These are phyloP conservation scores for Chromis chromis DNA, from an alignment of 2,797 vertebrate genomes.

Conservation along the genomic window DNA sequence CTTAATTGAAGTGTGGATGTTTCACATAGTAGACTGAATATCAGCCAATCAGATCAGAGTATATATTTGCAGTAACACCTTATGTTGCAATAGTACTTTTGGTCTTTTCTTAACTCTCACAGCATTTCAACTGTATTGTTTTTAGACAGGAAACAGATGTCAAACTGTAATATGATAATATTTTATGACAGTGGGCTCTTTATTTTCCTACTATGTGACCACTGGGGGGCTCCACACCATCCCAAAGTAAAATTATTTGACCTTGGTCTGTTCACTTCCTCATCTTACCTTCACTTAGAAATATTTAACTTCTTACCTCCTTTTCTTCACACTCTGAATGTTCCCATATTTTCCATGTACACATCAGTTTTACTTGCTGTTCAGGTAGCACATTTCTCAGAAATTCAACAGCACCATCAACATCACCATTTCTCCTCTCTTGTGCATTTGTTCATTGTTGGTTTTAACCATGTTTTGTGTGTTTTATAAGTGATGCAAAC, in stretches of 20 bases:
- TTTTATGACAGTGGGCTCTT: not conserved
- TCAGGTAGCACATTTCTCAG: not conserved
- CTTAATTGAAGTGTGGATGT: not conserved
- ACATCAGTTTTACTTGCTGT: not conserved
- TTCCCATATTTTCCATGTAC: not conserved
- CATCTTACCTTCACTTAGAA: not conserved
- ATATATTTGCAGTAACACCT: not conserved
- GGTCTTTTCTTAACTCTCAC: not conserved
- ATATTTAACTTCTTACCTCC: not conserved
- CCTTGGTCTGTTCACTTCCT: conserved; percentile 37
- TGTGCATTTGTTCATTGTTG: not conserved
- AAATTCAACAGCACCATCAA: not conserved
- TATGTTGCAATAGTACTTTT: not conserved
- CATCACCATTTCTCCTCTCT: not conserved
- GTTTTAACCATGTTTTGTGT: not conserved
- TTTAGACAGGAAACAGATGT: not conserved
- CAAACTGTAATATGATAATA: not conserved
- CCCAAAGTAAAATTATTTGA: conserved; percentile 32
- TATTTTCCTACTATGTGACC: not conserved
- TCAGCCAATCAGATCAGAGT: not conserved
- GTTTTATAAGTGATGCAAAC: not conserved
- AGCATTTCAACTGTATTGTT: not conserved
- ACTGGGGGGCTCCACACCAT: conserved; percentile 12
- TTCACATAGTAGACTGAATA: not conserved
- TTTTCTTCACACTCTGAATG: not conserved